Conservation (phyloP, 2,113 vertebrate species). For the Scomber colias region DNA sequence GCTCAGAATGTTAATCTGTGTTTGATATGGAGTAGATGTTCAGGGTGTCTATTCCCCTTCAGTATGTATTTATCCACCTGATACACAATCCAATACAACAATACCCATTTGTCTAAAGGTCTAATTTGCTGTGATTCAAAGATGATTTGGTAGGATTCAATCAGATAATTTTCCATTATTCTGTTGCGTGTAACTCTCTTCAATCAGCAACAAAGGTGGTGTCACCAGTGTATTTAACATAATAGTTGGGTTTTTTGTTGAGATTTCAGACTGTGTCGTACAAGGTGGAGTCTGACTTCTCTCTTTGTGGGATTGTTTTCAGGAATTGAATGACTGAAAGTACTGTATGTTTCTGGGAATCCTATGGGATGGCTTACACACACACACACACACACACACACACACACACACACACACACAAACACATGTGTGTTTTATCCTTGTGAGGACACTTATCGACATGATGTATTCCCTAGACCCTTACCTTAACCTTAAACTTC, state of each 20-base stretch:
- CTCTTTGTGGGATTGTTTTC: neutral
- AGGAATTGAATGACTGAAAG: neutral
- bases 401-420: neutral
- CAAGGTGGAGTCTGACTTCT: neutral
- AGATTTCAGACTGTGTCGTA: neutral
- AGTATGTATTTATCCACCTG: neutral
- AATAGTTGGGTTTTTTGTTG: neutral
- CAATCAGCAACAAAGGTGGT: neutral
- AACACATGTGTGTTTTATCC: no score
- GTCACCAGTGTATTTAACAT: neutral
- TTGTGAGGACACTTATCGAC: no score
- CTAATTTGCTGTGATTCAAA: neutral
- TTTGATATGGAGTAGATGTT: constrained; percentile 2
- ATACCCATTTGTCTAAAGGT: no score
- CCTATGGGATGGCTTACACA: neutral
- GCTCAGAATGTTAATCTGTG: neutral
- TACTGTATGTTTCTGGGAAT: neutral
- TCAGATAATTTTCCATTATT: neutral
- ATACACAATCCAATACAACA: no score
- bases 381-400: neutral
- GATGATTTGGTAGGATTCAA: neutral
- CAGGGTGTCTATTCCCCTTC: neutral
- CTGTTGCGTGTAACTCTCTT: neutral
- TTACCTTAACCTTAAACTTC: no score
- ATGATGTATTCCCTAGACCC: no score